phyloP scores from a whole-genome alignment of 2,113 vertebrate species.

The Podarcis raffonei region DNA sequence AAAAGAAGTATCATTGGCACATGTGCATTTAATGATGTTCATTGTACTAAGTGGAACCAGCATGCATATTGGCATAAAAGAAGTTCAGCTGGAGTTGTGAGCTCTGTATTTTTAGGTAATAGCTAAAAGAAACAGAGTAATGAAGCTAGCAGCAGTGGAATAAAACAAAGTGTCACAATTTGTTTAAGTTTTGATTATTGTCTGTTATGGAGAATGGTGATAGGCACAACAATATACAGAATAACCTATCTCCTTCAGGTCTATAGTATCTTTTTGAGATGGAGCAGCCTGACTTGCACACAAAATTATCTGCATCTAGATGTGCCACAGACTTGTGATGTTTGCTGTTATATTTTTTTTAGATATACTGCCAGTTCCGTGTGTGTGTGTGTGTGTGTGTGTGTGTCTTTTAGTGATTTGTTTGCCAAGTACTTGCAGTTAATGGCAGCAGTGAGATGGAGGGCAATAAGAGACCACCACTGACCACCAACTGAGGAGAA shows the following conservation, averaged over 20 bases:
- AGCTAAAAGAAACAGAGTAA: slow-evolving; percentile 85
- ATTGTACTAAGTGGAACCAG: slow-evolving; percentile 86
- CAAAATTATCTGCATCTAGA: not conserved
- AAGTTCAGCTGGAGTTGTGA: slow-evolving; percentile 81
- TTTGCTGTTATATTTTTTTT: not conserved
- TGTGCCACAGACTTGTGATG: not conserved
- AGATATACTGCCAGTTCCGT: too few species aligned
- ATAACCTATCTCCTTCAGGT: not conserved
- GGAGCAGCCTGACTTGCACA: not conserved
- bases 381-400: too few species aligned
- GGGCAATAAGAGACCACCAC: not conserved
- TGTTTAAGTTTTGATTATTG: slow-evolving; percentile 71
- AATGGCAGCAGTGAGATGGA: not conserved
- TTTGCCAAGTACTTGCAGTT: not conserved
- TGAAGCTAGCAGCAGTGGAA: slow-evolving; percentile 65
- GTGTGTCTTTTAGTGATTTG: too few species aligned
- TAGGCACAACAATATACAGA: slow-evolving; percentile 82
- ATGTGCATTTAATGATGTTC: slow-evolving; percentile 93
- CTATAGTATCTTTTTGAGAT: not conserved
- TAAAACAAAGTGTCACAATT: slow-evolving; percentile 87
- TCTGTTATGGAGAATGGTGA: slow-evolving; percentile 78
- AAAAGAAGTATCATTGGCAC: slow-evolving; percentile 73
- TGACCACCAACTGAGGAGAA: not conserved
- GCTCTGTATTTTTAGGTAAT: slow-evolving; percentile 83
- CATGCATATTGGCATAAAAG: slow-evolving; percentile 83